Evolutionary conservation across 1,140 invertebrate genomes (phyloP).

Genomic region (Ylistrum balloti): DNA sequence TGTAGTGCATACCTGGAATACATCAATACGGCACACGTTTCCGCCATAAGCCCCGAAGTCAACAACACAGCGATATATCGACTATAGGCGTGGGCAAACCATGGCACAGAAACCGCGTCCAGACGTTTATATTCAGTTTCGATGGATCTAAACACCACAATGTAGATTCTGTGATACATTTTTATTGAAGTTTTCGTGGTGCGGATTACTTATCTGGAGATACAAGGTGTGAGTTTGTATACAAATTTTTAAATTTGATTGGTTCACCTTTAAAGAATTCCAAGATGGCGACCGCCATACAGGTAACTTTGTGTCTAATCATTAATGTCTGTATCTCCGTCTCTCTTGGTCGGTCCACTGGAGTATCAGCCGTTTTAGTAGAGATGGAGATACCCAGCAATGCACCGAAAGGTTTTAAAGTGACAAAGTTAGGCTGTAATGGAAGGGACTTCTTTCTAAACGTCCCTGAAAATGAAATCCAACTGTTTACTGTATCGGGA

Average conservation of each 20-base stretch:
- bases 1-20: constrained; percentile 26
- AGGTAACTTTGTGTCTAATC: constrained; percentile 24
- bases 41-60: constrained; percentile 4
- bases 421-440: background rate
- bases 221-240: background rate
- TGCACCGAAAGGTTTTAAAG: background rate
- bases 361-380: background rate
- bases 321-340: background rate
- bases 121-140: background rate
- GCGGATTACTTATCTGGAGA: background rate
- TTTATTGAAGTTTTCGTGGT: constrained; percentile 6
- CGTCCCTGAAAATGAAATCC: background rate
- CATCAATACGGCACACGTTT: constrained; percentile 11
- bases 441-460: background rate
- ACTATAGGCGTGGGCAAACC: background rate
- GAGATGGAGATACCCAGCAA: background rate
- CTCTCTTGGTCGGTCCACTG: background rate
- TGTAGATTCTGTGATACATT: background rate
- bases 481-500: background rate
- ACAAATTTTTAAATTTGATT: constrained; percentile 23
- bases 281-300: constrained; percentile 36
- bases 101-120: background rate
- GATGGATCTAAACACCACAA: background rate
- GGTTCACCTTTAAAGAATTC: constrained; percentile 34
- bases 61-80: background rate